phyloP scores from a whole-genome alignment of 2,888 invertebrate genomes.

The Anthrax anthrax region DNA sequence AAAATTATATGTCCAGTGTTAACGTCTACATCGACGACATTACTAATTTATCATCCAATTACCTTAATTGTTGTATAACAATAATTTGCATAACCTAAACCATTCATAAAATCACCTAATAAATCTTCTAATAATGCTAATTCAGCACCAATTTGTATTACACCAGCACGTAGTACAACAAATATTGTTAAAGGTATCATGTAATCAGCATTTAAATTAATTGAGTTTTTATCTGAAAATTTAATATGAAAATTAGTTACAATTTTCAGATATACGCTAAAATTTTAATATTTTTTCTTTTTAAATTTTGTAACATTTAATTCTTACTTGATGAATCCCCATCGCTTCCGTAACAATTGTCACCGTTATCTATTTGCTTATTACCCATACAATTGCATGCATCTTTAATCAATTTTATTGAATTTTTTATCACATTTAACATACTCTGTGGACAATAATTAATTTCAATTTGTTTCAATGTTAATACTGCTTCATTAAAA shows the following conservation, averaged over 20 bases:
- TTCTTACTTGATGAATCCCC: too few relatives aligned
- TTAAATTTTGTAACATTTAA: too few relatives aligned
- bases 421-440: constrained; percentile 31
- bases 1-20: background rate
- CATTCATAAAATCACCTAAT: constrained; percentile 30
- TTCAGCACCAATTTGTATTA: constrained; percentile 34
- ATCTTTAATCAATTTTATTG: constrained; percentile 28
- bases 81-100: constrained; percentile 32
- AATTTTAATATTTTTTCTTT: background rate
- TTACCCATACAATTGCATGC: constrained; percentile 13
- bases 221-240: constrained; percentile 12
- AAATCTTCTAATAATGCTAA: constrained; percentile 32
- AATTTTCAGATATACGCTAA: background rate
- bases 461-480: constrained; percentile 28
- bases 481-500: constrained; percentile 26
- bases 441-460: constrained; percentile 33
- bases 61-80: constrained; percentile 31
- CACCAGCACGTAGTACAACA: constrained; percentile 28
- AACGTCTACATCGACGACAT: too few relatives aligned
- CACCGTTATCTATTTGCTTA: too few relatives aligned
- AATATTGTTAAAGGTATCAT: constrained; percentile 33
- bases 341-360: too few relatives aligned
- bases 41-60: background rate
- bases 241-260: background rate
- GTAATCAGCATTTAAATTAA: constrained; percentile 26